Evolutionary conservation across 2,797 vertebrate species (phyloP).

Genomic region (Syngnathus rostellatus): DNA sequence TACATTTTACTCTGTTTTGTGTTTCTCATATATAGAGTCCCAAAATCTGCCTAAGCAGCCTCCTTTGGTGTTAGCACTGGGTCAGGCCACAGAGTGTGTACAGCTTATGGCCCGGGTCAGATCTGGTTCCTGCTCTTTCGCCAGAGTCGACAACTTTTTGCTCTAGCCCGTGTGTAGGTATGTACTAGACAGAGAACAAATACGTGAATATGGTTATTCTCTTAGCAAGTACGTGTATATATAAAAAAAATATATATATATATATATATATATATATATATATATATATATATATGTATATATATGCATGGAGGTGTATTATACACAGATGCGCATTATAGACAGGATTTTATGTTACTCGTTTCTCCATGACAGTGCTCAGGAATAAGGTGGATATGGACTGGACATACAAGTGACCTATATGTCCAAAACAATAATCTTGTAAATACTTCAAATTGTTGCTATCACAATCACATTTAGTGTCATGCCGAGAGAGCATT

Average conservation of each 20-base stretch:
- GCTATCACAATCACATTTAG: background rate
- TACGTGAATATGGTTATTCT: background rate
- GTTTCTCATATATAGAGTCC: constrained; percentile 73
- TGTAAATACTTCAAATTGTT: background rate
- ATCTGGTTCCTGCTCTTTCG: constrained; percentile 94
- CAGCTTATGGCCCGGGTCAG: constrained; percentile 93
- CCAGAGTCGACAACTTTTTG: constrained; percentile 98
- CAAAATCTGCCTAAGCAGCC: constrained; percentile 99
- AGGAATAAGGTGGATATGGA: background rate
- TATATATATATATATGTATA: no score
- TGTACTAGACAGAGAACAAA: background rate
- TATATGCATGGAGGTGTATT: no score
- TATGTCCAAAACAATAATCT: background rate
- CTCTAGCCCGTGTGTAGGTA: constrained; percentile 80
- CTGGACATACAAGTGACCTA: background rate
- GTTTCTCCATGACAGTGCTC: no score
- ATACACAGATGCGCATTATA: no score
- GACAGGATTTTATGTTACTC: no score
- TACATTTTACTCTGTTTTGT: background rate
- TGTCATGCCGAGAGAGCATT: background rate
- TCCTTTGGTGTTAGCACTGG: constrained; percentile 90
- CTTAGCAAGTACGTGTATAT: background rate
- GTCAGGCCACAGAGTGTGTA: constrained; percentile 95
- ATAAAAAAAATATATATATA: no score
- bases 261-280: no score